phyloP scores from a whole-genome alignment of 64 coral and sea anemone species.

The Montipora cactus region DNA sequence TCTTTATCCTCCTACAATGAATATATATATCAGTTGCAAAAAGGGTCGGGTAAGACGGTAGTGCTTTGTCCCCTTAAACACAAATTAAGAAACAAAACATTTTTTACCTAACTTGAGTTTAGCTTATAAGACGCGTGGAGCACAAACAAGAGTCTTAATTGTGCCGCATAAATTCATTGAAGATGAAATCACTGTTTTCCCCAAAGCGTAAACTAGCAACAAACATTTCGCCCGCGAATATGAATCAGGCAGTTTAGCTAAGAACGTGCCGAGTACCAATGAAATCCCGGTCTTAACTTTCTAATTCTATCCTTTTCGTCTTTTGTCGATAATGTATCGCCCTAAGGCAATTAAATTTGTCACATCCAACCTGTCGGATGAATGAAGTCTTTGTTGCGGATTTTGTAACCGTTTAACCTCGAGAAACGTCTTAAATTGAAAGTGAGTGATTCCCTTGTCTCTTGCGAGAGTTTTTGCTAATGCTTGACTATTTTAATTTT shows the following conservation, averaged over 20 bases:
- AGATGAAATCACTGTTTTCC: too few relatives aligned
- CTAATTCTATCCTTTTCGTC: background rate
- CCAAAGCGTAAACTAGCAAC: too few relatives aligned
- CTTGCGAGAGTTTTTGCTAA: background rate
- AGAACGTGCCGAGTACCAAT: background rate
- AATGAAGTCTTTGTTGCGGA: background rate
- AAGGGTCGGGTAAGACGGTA: too few relatives aligned
- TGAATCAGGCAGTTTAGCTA: background rate
- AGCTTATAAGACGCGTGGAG: too few relatives aligned
- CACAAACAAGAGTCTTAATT: too few relatives aligned
- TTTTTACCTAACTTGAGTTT: background rate
- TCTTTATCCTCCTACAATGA: background rate
- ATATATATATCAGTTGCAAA: background rate
- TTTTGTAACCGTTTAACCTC: background rate
- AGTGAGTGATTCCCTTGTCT: too few relatives aligned
- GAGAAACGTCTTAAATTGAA: background rate
- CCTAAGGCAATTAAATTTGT: constrained; percentile 1
- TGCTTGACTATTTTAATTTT: background rate
- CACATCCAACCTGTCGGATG: background rate
- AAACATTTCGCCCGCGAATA: too few relatives aligned
- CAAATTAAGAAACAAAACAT: background rate
- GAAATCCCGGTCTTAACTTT: background rate
- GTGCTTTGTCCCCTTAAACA: too few relatives aligned
- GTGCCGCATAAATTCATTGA: too few relatives aligned
- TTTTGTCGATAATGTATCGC: background rate